These are phyloP conservation scores for Mus spicilegus DNA, from an alignment of 2,113 vertebrate species.

Conservation along the genomic window DNA sequence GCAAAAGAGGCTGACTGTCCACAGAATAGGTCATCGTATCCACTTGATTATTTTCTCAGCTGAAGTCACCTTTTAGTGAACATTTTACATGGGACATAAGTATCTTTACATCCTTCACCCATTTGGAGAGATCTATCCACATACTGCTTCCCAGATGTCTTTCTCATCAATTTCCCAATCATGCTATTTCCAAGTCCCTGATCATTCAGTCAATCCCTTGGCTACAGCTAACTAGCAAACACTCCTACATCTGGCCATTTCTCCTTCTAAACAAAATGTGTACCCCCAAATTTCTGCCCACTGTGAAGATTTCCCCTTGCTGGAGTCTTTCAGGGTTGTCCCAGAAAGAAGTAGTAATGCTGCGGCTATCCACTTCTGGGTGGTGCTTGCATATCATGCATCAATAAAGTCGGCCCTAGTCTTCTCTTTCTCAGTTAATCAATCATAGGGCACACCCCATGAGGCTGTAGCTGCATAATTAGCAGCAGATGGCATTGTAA, in stretches of 20 bases:
- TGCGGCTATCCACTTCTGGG: neutral
- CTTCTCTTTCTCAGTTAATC: neutral
- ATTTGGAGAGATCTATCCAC: neutral
- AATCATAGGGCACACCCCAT: neutral
- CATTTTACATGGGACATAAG: neutral
- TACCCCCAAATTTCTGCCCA: neutral
- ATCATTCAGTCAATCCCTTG: too few relatives aligned
- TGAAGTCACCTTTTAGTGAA: neutral
- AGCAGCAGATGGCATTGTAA: neutral
- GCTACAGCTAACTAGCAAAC: neutral
- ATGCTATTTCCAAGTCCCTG: neutral
- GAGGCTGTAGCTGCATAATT: neutral
- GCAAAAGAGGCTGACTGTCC: neutral
- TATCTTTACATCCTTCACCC: neutral
- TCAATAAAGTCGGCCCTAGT: neutral
- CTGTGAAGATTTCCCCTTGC: neutral
- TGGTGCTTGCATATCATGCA: neutral
- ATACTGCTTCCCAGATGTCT: neutral
- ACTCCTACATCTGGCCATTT: neutral
- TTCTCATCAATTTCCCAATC: neutral
- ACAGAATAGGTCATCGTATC: neutral
- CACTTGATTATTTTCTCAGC: neutral
- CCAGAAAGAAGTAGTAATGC: neutral
- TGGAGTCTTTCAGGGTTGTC: neutral
- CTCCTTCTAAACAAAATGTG: neutral